These are phyloP conservation scores for Fringilla coelebs DNA, from an alignment of 2,797 vertebrate species.

Conservation along the genomic window DNA sequence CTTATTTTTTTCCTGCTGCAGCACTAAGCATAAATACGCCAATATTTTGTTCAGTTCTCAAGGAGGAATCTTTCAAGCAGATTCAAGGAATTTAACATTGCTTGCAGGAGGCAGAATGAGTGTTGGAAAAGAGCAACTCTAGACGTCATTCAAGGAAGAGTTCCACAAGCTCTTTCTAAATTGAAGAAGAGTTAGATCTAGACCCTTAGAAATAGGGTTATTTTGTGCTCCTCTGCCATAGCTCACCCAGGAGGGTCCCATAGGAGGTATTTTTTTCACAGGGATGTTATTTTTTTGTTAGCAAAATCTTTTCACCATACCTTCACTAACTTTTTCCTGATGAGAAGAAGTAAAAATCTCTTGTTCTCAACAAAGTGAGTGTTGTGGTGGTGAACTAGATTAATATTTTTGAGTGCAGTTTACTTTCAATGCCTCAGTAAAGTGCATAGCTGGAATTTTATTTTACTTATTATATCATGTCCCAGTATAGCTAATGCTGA, in stretches of 20 bases:
- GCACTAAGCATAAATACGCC: neutral
- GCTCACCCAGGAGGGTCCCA: neutral
- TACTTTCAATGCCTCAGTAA: neutral
- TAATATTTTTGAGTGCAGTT: neutral
- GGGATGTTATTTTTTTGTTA: neutral
- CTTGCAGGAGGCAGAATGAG: neutral
- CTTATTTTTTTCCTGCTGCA: neutral
- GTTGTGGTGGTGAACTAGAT: neutral
- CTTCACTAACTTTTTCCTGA: neutral
- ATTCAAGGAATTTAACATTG: neutral
- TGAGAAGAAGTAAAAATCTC: neutral
- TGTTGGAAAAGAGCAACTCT: neutral
- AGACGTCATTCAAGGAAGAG: neutral
- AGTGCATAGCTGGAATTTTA: neutral
- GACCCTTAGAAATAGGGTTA: neutral
- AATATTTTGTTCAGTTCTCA: neutral
- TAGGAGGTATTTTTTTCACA: neutral
- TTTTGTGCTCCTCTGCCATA: neutral
- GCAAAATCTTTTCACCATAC: neutral
- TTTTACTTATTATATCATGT: neutral
- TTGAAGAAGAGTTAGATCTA: neutral
- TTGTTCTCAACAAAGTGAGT: fast-evolving
- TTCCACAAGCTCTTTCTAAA: neutral
- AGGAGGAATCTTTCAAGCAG: neutral
- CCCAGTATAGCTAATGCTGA: neutral